Evolutionary conservation across 2,113 vertebrate species (phyloP), one percentile per base, ranked within the genome.

Genomic region (Menidia beryllina): DNA sequence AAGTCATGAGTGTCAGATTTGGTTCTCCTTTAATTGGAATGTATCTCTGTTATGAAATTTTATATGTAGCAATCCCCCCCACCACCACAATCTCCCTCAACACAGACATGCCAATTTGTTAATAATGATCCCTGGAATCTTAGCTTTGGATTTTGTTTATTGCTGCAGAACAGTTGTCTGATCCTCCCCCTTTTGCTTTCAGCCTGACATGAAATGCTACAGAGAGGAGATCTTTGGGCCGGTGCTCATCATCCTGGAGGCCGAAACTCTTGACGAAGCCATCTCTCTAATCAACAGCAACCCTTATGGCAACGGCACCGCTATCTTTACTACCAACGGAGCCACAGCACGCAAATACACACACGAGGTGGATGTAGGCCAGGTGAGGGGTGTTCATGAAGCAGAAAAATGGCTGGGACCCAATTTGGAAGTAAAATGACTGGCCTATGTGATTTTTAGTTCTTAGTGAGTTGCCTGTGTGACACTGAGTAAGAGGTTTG

Each of bases 171-270:
- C 9, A 21, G 51, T 11, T 4, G 2, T 39, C 21, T 17, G 3
- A 51, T 69, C 14, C 1, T 26, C 48, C 45, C 48, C 21, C 38
- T 84, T 47, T 19, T 69, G 4, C 83, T 63, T 82, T 2, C 87
- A 99, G 98, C 90, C 96, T 48, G 66, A 90, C 72, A 99, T 99
- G 97, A 96, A 91, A 47, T 98, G 97, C 84, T 99, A 99, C 81
- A 97, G 67, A 79, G 96, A 99, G 60, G 97, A 99, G 90, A 98
- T 99, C 88, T 99, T 99, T 79, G 97, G 98, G 15, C 98, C 98
- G 0, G 97, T 99, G 48, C 92, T 99, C 19, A 91, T 99, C 36
- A 94, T 99, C 63, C 81, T 99, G 76, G 96, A 97, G 88, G 95
- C 95, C 5, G 94, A 95, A 13, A 94, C 72, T 64, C 87, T 99